Evolutionary conservation across 2,797 vertebrate species (phyloP).

Genomic region (Catamblyrhynchus diadema): DNA sequence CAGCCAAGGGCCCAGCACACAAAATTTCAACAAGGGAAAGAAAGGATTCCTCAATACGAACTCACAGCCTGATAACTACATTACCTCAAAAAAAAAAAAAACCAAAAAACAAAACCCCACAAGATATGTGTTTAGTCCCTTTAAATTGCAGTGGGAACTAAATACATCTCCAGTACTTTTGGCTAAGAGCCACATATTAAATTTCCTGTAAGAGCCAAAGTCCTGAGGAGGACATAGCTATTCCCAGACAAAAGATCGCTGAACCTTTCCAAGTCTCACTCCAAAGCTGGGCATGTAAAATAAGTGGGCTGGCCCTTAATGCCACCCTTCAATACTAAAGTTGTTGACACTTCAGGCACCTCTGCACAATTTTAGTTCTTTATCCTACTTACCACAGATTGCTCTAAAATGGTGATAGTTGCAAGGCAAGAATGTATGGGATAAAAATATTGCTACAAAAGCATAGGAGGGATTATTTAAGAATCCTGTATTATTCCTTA

Average conservation of each 20-base stretch:
- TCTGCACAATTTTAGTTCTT: not conserved
- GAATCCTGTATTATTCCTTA: not conserved
- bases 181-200: not conserved
- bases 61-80: fast-evolving
- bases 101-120: fast-evolving
- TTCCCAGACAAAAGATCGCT: not conserved
- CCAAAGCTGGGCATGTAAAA: not conserved
- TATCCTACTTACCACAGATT: not conserved
- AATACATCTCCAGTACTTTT: not conserved
- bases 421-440: not conserved
- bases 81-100: not conserved
- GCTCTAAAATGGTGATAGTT: not conserved
- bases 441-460: constrained; percentile 1
- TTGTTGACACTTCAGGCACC: not conserved
- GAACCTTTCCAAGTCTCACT: not conserved
- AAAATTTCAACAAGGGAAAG: not conserved
- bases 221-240: not conserved
- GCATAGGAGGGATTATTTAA: not conserved
- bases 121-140: not conserved
- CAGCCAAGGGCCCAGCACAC: not conserved
- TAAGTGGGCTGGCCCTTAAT: not conserved
- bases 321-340: not conserved
- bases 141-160: not conserved
- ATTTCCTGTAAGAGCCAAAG: not conserved
- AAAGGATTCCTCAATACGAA: not conserved